A percentile compares a stretch with the other conserved stretches of the same genome.
phyloP scores from a whole-genome alignment of 64 coral and sea anemone species.

The Dendronephthya gigantea region DNA sequence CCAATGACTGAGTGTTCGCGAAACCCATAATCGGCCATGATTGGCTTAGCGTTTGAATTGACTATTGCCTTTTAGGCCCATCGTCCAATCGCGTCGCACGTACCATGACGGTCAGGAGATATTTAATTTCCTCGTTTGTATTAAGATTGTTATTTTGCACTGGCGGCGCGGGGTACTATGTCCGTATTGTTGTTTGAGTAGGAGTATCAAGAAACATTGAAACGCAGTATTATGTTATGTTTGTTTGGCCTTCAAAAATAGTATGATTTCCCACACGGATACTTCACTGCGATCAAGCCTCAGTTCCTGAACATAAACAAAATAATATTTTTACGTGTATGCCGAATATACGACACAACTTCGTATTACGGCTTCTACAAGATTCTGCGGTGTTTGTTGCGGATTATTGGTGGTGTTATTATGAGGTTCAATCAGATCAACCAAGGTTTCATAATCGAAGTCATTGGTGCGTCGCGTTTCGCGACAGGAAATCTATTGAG shows the following conservation, averaged over 20 bases:
- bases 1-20: not conserved
- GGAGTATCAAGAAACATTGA: not conserved
- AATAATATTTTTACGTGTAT: not conserved
- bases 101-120: not conserved
- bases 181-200: not conserved
- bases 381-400: not conserved
- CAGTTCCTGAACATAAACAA: no score
- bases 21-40: not conserved
- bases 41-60: conserved; percentile 7
- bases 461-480: not conserved
- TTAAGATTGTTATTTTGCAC: conserved; percentile 17
- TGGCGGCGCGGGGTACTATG: conserved; percentile 8
- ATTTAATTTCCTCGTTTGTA: conserved; percentile 23
- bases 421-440: not conserved
- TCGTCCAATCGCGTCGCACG: not conserved
- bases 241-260: not conserved
- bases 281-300: not conserved
- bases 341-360: not conserved
- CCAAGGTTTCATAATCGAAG: not conserved
- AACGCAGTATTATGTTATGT: not conserved
- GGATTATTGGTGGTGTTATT: not conserved
- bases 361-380: not conserved
- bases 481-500: not conserved
- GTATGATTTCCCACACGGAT: not conserved
- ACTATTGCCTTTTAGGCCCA: not conserved